Evolutionary conservation across 37 sponge, comb jelly and placozoan species (phyloP), one percentile per base, ranked within the genome.

Genomic region (Halisarca cf. caerulea): DNA sequence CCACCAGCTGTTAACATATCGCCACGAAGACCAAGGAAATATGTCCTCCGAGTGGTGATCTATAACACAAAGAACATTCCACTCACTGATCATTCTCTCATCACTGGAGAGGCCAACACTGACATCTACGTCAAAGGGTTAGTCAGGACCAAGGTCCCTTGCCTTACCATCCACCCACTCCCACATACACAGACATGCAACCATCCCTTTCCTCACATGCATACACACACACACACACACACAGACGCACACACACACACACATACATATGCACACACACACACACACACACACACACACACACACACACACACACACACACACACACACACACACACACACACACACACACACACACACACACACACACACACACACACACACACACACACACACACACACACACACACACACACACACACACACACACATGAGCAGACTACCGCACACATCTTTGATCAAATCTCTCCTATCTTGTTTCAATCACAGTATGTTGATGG

Each of bases 111-210:
- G 25, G 3, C 14, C 23, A 59, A 64, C 55, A 42, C 30, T 30
- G 90, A 89, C 75, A 84, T 89, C 43, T 89, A 89, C 66, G 85
- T 89, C 27, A 84, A 89, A 51, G 82, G 85, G 51, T 86, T 35
- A 79, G 55, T 33, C 40, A 25, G 25, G 60, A n/a, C 23, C 60
- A 59, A n/a, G 3, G 57, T 54, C 24, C 35, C n/a, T n/a, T n/a
- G n/a, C n/a, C n/a, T n/a, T n/a, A n/a, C n/a, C n/a, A n/a, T n/a
- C n/a, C n/a, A n/a, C n/a, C n/a, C n/a, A n/a, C n/a, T n/a, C n/a
- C n/a, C n/a, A n/a, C n/a, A n/a, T n/a, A n/a, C n/a, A n/a, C n/a
- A n/a, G n/a, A n/a, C n/a, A n/a, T n/a, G n/a, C n/a, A n/a, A n/a
- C n/a, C n/a, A n/a, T n/a, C 64, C 30, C 34, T 34, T 68, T 34